These are phyloP conservation scores for Aselliscus stoliczkanus DNA, from an alignment of 2,797 vertebrate genomes.

Conservation along the genomic window DNA sequence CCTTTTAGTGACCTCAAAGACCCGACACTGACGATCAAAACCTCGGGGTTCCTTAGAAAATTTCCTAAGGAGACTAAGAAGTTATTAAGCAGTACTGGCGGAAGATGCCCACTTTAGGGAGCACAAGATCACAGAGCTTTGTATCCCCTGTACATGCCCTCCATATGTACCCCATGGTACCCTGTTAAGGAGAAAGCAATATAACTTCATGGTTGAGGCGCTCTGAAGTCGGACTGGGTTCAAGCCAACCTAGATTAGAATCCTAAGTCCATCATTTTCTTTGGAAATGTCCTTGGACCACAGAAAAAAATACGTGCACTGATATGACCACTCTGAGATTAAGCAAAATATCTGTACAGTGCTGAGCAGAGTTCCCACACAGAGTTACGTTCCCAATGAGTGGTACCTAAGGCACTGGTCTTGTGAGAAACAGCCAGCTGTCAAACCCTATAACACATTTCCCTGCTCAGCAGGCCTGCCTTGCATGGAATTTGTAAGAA, in stretches of 20 bases:
- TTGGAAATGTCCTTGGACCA: background rate
- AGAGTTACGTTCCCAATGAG: background rate
- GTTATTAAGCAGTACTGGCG: background rate
- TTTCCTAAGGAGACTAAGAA: background rate
- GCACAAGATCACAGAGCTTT: too few relatives aligned
- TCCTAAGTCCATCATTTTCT: background rate
- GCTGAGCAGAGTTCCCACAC: background rate
- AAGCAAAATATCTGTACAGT: too few relatives aligned
- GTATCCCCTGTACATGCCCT: accelerated
- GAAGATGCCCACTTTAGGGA: background rate
- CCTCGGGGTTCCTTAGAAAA: background rate
- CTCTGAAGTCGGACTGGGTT: background rate
- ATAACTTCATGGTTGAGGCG: background rate
- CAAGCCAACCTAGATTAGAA: background rate
- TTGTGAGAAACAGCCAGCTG: background rate
- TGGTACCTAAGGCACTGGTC: background rate
- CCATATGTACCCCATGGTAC: accelerated
- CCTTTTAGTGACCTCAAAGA: background rate
- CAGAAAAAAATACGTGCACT: background rate
- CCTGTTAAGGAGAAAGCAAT: background rate
- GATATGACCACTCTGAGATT: background rate
- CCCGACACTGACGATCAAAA: background rate
- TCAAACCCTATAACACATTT: background rate
- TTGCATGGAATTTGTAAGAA: background rate
- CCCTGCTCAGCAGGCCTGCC: background rate